These are phyloP conservation scores for Syngnathoides biaculeatus DNA, from an alignment of 2,113 vertebrate genomes.

Conservation along the genomic window DNA sequence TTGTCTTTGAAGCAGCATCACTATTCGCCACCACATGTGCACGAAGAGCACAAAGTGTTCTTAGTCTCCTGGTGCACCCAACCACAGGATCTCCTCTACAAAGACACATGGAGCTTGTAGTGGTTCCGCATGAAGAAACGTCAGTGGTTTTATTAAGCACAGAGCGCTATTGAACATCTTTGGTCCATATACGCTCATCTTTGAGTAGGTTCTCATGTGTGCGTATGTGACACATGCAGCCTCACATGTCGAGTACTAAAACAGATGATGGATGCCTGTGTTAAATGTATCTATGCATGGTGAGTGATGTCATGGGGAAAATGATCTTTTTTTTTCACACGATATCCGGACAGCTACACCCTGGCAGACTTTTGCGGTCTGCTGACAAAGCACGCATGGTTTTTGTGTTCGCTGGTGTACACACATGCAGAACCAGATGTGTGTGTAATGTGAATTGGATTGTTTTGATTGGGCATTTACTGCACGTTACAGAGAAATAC, in stretches of 20 bases:
- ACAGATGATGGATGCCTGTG: slow-evolving; percentile 55
- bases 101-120: slow-evolving; percentile 58
- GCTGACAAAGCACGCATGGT: slow-evolving; percentile 44
- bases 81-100: slow-evolving; percentile 58
- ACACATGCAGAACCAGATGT: slow-evolving; percentile 4
- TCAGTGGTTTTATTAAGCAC: slow-evolving; percentile 61
- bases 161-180: slow-evolving; percentile 40
- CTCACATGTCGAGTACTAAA: slow-evolving; percentile 58
- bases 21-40: slow-evolving; percentile 36
- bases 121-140: slow-evolving; percentile 52
- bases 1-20: slow-evolving; percentile 42
- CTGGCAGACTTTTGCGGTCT: slow-evolving; percentile 41
- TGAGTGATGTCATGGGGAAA: slow-evolving; percentile 55
- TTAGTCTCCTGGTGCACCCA: slow-evolving; percentile 17
- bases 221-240: slow-evolving; percentile 63
- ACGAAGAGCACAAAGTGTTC: slow-evolving; percentile 22
- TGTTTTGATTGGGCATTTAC: slow-evolving; percentile 40
- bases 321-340: slow-evolving; percentile 51
- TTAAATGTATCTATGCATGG: slow-evolving; percentile 20
- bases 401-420: slow-evolving; percentile 15
- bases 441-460: slow-evolving; percentile 21
- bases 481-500: slow-evolving; percentile 44
- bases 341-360: slow-evolving; percentile 19
- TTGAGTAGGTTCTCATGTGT: slow-evolving; percentile 19
- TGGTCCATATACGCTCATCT: slow-evolving; percentile 45